Evolutionary conservation across 2,113 vertebrate genomes (phyloP).

Genomic region (Calypte anna): DNA sequence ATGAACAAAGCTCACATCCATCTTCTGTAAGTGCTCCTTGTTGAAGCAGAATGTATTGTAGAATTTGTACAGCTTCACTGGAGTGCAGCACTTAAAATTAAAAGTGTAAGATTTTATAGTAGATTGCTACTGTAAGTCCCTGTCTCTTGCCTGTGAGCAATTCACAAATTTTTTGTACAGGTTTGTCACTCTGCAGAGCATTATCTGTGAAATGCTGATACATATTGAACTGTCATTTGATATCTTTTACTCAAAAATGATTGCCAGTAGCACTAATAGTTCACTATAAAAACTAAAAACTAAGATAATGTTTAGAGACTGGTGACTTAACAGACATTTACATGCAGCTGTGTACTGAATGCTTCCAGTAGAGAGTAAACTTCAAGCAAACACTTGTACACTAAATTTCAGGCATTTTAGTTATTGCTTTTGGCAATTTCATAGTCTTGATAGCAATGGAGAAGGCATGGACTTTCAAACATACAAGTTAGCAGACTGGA

Average conservation of each 20-base stretch:
- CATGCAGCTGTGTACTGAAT: neutral
- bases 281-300: neutral
- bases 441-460: neutral
- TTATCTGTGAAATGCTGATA: neutral
- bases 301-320: neutral
- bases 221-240: neutral
- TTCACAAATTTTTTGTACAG: neutral
- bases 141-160: neutral
- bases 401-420: neutral
- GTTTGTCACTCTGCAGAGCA: neutral
- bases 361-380: neutral
- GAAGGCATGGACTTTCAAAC: neutral
- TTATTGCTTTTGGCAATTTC: neutral
- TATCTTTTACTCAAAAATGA: neutral
- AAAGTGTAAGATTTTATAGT: neutral
- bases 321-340: neutral
- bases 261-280: neutral
- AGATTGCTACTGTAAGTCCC: neutral
- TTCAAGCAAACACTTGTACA: neutral
- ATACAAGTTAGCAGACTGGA: accelerated
- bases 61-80: neutral
- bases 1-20: no score
- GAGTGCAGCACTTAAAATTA: neutral
- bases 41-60: neutral
- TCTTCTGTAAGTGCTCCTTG: neutral